Percentiles rank a stretch among this genome's conserved stretches.
Evolutionary conservation across 1,140 invertebrate species (phyloP).

Genomic region (Manduca sexta): DNA sequence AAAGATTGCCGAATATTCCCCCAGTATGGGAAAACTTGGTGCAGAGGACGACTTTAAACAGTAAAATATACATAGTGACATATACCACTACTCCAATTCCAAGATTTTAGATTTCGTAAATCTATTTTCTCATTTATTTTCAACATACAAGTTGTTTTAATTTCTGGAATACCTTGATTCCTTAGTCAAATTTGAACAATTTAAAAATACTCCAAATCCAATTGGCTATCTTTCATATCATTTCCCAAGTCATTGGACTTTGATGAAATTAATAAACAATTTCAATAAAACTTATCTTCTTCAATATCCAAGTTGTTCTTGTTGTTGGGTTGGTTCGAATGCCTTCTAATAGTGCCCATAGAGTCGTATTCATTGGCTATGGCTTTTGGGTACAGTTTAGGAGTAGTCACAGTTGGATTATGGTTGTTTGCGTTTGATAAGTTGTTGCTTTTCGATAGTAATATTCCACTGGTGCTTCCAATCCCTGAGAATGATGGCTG

Average conservation of each 20-base stretch:
- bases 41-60: too few relatives aligned
- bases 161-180: background rate
- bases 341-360: constrained; percentile 82
- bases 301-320: constrained; percentile 64
- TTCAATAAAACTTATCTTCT: constrained; percentile 70
- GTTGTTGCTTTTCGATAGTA: constrained; percentile 77
- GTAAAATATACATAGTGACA: too few relatives aligned
- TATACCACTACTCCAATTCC: too few relatives aligned
- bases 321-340: constrained; percentile 74
- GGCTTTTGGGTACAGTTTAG: constrained; percentile 79
- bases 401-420: constrained; percentile 71
- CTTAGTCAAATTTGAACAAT: background rate
- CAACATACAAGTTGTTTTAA: too few relatives aligned
- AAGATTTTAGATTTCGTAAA: too few relatives aligned
- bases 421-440: constrained; percentile 74
- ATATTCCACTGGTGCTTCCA: constrained; percentile 71
- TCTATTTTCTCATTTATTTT: too few relatives aligned
- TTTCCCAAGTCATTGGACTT: background rate
- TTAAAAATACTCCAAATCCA: background rate
- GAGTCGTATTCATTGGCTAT: constrained; percentile 84
- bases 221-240: background rate
- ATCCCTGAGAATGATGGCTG: constrained; percentile 74
- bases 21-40: too few relatives aligned
- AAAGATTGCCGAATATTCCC: too few relatives aligned
- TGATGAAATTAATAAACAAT: background rate